Evolutionary conservation across 1,140 invertebrate genomes (phyloP), one percentile per base, ranked within the genome.

Genomic region (Oryzaephilus surinamensis): DNA sequence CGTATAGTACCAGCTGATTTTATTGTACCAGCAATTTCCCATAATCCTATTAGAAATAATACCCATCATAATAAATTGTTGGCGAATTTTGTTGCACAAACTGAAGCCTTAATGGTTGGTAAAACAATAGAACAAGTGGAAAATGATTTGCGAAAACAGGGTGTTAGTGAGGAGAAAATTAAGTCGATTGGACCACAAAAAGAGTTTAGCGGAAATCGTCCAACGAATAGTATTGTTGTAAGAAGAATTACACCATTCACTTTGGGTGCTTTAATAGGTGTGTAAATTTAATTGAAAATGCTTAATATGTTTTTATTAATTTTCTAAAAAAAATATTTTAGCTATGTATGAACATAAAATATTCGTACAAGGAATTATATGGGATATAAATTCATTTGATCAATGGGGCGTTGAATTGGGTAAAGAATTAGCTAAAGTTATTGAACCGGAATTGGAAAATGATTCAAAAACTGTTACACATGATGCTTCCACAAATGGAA

Each of bases 361-460:
- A 51, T 99, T 99, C 69, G 80, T 84, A 2, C 96, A 99, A 69
- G 96, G 96, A 38, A 77, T 95, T 10, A 92, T 99, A 52, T 99
- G 97, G 97, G 87, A 97, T 62, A 97, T 99, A 54, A 99, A 99
- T 65, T 98, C 95, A 0, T 99, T 85, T 66, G 97, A 99, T 71
- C 97, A 99, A 64, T 99, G 95, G 94, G 97, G 96, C 29, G 96
- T 99, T 41, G 97, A 99, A 66, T 73, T 99, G 29, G 97, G 96
- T 14, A 99, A 99, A 66, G 90, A 97, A 60, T 67, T 99, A 49
- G 97, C 97, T 7, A 98, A 98, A 67, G 84, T 82, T 8, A 97
- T 99, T 45, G 91, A 96, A 60, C 87, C 89, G 0, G 95, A 99
- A 66, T 67, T 99, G 14, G 69, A 76, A 42, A 76, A 76, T 40